Evolutionary conservation across 1,140 invertebrate species (phyloP), one percentile per base, ranked within the genome.

Genomic region (Drosophila oshimai): DNA sequence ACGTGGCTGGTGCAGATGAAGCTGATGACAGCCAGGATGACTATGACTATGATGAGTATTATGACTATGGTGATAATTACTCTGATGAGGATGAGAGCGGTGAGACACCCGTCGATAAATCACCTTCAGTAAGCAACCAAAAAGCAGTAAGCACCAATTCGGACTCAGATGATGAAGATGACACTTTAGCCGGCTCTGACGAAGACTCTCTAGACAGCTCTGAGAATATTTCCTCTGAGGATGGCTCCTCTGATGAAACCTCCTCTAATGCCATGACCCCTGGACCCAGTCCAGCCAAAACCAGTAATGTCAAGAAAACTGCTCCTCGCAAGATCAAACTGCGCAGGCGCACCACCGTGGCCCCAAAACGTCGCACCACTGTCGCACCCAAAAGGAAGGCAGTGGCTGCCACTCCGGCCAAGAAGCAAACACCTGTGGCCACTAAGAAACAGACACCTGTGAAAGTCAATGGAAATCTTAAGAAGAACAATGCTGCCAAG

Each of bases 401-500:
- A 13, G 55, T 13, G 0, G 39, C 55, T 7, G 10, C 55, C 24
- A 28, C 50, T 2, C 12, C 57, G 4, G n/a, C 58, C 6, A 61
- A 61, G 26, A 65, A 31, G 13, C 18, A 33, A 15, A 26, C 34
- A 17, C 34, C 36, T 22, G 61, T 26, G 1, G 41, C 41, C 0
- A n/a, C 26, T n/a, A 64, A 31, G 7, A 61, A 53, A 7, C 49
- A 26, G 15, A 18, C 49, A 12, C 10, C 36, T 9, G 20, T 15
- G 2, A 20, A 44, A 2, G n/a, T 5, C 7, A 57, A n/a, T n/a
- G n/a, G n/a, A n/a, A n/a, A n/a, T n/a, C n/a, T n/a, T n/a, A n/a
- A 55, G 28, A 50, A 50, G 10, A 17, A 55, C 39, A 47, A 28
- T 1, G n/a, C 33, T 17, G 61, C 44, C 6, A 64, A 9, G 24